Conservation (phyloP, 2,888 invertebrate genomes). For the Parthenolecanium corni region DNA sequence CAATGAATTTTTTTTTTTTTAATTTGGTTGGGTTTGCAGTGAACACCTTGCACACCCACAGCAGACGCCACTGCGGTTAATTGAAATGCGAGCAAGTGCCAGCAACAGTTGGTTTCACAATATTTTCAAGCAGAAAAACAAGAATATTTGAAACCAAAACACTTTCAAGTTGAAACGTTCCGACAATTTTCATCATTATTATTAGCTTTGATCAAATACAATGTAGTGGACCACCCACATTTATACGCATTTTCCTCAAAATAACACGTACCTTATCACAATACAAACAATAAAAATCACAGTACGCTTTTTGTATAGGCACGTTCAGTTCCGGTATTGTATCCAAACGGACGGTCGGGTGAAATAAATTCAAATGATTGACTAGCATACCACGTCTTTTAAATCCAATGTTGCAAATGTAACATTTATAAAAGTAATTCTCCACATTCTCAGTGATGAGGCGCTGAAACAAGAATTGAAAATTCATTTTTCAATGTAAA, state of each 20-base stretch:
- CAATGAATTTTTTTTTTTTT: no score
- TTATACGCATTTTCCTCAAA: not conserved
- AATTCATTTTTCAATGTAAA: no score
- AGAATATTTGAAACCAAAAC: no score
- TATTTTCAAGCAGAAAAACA: no score
- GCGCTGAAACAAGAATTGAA: constrained; percentile 1
- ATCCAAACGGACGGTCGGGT: constrained; percentile 52
- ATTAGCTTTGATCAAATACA: no score
- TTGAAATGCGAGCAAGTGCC: no score
- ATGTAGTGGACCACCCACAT: not conserved
- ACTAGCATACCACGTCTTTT: constrained; percentile 75
- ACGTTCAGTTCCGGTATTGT: constrained; percentile 61
- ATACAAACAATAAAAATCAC: constrained; percentile 71
- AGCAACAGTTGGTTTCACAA: no score
- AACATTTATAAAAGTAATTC: constrained; percentile 53
- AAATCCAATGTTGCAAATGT: constrained; percentile 60
- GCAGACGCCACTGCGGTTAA: no score
- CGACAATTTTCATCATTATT: no score
- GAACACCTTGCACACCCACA: no score
- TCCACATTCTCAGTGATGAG: constrained; percentile 25
- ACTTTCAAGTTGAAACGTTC: no score
- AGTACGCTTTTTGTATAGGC: constrained; percentile 63
- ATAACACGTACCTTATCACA: constrained; percentile 53
- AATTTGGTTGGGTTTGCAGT: no score
- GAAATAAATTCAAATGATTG: constrained; percentile 70